Base-by-base conservation (phyloP, 2,113 vertebrate species). In the Brachirus orientalis region DNA sequence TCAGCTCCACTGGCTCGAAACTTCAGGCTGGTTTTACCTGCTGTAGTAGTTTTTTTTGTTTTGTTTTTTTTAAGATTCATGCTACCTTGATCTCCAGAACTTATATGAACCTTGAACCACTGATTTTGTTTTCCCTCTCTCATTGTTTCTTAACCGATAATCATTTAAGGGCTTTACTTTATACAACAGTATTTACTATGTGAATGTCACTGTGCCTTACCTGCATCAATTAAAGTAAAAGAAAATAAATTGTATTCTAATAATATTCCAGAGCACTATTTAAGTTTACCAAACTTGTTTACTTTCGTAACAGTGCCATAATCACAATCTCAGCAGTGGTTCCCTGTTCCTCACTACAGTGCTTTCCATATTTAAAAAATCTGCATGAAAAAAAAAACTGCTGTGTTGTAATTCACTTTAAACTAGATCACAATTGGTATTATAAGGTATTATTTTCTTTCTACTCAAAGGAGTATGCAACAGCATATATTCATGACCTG, bases 291-390 rank as follows among this genome's bases (percentile, higher is more conserved):
- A n/a, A 18, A 37, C 35, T 19, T 4, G 7, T 48, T 18, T 14
- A 1, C 43, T 60, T 48, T 43, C 20, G 12, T 35, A 6, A 8
- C 28, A 12, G 16, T 22, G 11, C 20, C 43, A 43, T 4, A 51
- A 20, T 51, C 7, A 33, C 6, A 36, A 40, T 5, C 36, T 41
- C 10, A 19, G 17, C 14, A 11, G 51, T 20, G 10, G 28, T 7
- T 54, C 59, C 1, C 40, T 43, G 9, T 45, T 60, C 43, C 9
- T 33, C 18, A 18, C 2, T 3, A 16, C 12, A 28, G 33, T 51
- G 37, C n/a, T 37, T 63, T 63, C 37, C 55, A 67, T 40, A 64
- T 71, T 19, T 71, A 9, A 16, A 46, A 28, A 17, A 36, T 28
- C 28, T 28, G 22, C 22, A 3, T 28, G 2, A 5, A 28, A 28